Base-by-base conservation (phyloP, 2,113 vertebrate genomes). In the Silurus asotus region DNA sequence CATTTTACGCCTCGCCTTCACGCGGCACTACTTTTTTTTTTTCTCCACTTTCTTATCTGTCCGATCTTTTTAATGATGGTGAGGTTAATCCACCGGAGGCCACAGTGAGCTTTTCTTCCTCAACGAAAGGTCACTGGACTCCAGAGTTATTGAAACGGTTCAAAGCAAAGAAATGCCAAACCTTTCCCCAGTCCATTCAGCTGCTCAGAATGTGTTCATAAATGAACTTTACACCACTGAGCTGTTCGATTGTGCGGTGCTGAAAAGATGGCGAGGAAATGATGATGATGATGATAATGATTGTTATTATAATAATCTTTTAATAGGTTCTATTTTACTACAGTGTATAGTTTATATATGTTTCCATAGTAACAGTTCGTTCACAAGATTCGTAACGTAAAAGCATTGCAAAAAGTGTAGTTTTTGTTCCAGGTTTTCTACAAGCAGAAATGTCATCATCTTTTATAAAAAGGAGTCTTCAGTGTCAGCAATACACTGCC, bases 121-220 rank as follows among this genome's bases (percentile, higher is more conserved):
- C 28, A 81, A 49, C 48, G 62, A 89, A 89, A 89, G 88, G 86
- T 89, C 83, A 87, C 74, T 85, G 86, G 86, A 87, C 77, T 87
- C 77, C 58, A 61, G 69, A 49, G 55, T 86, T 77, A 74, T 74
- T 67, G 81, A 81, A 75, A 87, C 67, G 86, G 72, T 89, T 87
- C 84, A 85, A 89, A 81, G 86, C 80, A 58, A 87, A 83, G 79
- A 87, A 87, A 87, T 87, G 80, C 59, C 86, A 87, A 62, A 58
- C 80, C 80, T 86, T 81, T 86, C 23, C 77, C 77, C 48, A 45
- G 69, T 49, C 53, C 78, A 65, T 75, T 74, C 79, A 65, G 79
- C 85, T 48, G 61, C 67, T 75, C 77, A 20, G 74, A 77, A 58
- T 80, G 77, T 45, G 77, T 61, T 80, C 56, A 45, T 48, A 19